Evolutionary conservation across 1,140 invertebrate species (phyloP), one percentile per base, ranked within the genome.

Genomic region (Brachionus plicatilis): DNA sequence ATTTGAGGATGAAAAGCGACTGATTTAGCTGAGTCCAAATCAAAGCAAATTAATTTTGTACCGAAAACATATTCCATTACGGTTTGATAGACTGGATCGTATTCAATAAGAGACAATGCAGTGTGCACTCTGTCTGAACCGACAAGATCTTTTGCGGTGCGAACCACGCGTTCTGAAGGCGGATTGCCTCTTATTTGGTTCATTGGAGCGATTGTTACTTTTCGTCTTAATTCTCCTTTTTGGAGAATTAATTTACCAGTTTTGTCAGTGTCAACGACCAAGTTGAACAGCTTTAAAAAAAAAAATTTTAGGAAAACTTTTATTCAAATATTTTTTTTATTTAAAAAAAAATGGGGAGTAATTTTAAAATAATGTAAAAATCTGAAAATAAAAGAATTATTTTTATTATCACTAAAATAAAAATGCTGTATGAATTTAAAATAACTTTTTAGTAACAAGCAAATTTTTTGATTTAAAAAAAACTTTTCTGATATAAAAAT

Each of bases 41-140:
- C 92, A 45, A 91, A 92, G 88, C 95, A 96, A 70, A 98, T 92
- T 85, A 99, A 93, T 60, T 92, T 92, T 86, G 92, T 90, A 12
- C 96, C 96, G 90, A 98, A 97, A 85, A 96, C 93, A 92, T 92
- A 96, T 86, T 93, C 90, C 93, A 99, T 96, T 0, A 95, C 95
- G 1, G 92, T 88, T 65, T 92, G 90, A 29, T 94, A 90, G 6
- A 75, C 92, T 24, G 90, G 87, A 60, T 94, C 92, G 90, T 93
- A 99, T 41, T 92, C 91, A 56, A 99, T 92, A 27, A 98, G 89
- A 29, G 93, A 93, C 27, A 97, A 87, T 1, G 96, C 96, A 12
- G 93, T 91, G 85, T 93, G 91, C 0, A 96, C 95, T 96, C 95
- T 50, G 68, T 78, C 50, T 56, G n/a, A 8, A 33, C 76, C 76